Conservation (phyloP, 2,113 vertebrate genomes). For the Butastur rufipennis region DNA sequence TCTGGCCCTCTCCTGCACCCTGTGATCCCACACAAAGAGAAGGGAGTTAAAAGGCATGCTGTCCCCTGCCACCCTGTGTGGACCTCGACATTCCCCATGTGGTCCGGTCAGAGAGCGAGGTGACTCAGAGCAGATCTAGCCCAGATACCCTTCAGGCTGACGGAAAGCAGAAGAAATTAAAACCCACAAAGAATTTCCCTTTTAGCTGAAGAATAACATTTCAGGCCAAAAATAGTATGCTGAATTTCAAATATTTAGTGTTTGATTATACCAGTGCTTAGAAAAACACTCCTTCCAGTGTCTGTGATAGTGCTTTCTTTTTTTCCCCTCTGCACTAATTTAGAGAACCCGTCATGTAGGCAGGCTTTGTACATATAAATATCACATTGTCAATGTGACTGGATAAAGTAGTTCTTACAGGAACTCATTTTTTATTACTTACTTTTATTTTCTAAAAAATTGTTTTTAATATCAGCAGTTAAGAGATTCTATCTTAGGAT, state of each 20-base stretch:
- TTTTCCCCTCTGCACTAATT: accelerated
- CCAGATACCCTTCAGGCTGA: neutral
- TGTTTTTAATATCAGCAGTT: neutral
- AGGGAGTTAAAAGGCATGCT: neutral
- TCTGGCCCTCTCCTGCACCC: neutral
- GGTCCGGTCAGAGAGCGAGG: accelerated
- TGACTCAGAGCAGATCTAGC: neutral
- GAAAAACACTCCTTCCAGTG: neutral
- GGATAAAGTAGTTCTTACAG: neutral
- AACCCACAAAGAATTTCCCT: conserved; percentile 4
- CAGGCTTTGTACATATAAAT: neutral
- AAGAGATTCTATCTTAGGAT: neutral
- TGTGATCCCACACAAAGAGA: neutral
- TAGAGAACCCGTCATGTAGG: neutral
- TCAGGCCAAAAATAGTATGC: neutral
- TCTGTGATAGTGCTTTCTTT: neutral
- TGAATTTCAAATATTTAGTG: neutral
- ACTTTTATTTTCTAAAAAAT: neutral
- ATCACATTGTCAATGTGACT: neutral
- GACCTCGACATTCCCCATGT: accelerated
- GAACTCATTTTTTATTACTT: neutral
- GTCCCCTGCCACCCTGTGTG: neutral
- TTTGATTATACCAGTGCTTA: neutral
- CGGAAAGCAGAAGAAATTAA: neutral
- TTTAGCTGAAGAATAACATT: neutral